phyloP scores from a whole-genome alignment of 1,140 invertebrate species.

The Dinoponera quadriceps region DNA sequence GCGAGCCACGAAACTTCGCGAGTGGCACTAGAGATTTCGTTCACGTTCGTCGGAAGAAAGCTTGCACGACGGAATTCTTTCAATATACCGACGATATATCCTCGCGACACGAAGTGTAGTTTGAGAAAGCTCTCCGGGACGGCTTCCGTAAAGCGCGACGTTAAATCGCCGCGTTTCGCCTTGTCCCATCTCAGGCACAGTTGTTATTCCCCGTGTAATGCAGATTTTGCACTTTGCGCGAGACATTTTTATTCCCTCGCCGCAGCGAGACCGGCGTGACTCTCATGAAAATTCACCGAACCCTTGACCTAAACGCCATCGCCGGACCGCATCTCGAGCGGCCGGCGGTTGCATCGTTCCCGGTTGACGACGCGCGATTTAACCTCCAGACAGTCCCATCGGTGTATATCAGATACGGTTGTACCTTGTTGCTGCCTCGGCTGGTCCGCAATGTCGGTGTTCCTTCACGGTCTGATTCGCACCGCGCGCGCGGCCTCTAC shows the following conservation, averaged over 20 bases:
- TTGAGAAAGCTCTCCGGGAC: not conserved
- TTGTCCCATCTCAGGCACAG: not conserved
- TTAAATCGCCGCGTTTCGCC: conserved; percentile 17
- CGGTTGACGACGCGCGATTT: conserved; percentile 70
- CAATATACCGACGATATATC: no score
- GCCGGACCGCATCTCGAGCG: conserved; percentile 35
- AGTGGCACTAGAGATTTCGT: not conserved
- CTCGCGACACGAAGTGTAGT: not conserved
- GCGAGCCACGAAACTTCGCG: not conserved
- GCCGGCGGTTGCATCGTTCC: conserved; percentile 62
- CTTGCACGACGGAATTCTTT: no score
- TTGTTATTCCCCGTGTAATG: conserved; percentile 36
- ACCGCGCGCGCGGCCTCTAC: conserved; percentile 39
- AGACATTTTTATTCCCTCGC: conserved; percentile 21
- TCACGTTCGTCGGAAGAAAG: no score
- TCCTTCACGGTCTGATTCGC: conserved; percentile 73
- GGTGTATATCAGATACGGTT: conserved; percentile 69
- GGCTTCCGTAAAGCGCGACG: not conserved
- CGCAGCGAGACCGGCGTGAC: not conserved
- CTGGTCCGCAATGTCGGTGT: conserved; percentile 59
- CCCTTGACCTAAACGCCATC: conserved; percentile 69
- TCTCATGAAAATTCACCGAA: conserved; percentile 73
- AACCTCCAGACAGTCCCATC: conserved; percentile 71
- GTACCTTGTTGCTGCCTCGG: conserved; percentile 57
- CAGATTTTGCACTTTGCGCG: conserved; percentile 52